Conservation (phyloP, 2,888 invertebrate species). For the Epinotia nisella region DNA sequence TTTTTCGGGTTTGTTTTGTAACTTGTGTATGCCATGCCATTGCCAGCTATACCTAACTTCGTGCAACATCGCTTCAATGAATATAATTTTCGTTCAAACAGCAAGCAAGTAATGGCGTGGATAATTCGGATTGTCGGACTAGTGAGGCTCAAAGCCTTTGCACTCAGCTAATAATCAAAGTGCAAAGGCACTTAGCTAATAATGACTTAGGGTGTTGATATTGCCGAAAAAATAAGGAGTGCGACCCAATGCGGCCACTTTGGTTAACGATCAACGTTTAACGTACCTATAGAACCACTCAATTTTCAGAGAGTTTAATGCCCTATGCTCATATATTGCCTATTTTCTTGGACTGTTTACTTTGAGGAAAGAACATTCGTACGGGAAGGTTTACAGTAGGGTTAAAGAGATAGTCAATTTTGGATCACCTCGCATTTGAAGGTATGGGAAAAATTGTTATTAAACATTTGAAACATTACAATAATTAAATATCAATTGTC, state of each 20-base stretch:
- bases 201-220: constrained; percentile 59
- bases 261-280: constrained; percentile 65
- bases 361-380: constrained; percentile 7
- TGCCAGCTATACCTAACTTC: too few relatives aligned
- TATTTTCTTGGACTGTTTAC: constrained; percentile 12
- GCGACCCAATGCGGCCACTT: constrained; percentile 62
- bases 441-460: too few relatives aligned
- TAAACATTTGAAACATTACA: too few relatives aligned
- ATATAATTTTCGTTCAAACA: too few relatives aligned
- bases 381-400: too few relatives aligned
- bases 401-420: too few relatives aligned
- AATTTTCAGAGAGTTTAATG: constrained; percentile 42
- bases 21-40: too few relatives aligned
- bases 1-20: too few relatives aligned
- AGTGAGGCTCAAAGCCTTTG: constrained; percentile 41
- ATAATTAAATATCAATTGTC: too few relatives aligned
- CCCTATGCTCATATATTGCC: constrained; percentile 22
- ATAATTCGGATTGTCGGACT: constrained; percentile 22
- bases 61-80: too few relatives aligned
- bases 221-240: constrained; percentile 64
- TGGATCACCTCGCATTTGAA: too few relatives aligned
- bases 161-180: constrained; percentile 62
- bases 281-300: constrained; percentile 45
- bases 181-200: constrained; percentile 57
- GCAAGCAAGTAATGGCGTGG: too few relatives aligned